These are phyloP conservation scores for Azorinus chamasolen DNA, from an alignment of 2,888 invertebrate species.

Conservation along the genomic window DNA sequence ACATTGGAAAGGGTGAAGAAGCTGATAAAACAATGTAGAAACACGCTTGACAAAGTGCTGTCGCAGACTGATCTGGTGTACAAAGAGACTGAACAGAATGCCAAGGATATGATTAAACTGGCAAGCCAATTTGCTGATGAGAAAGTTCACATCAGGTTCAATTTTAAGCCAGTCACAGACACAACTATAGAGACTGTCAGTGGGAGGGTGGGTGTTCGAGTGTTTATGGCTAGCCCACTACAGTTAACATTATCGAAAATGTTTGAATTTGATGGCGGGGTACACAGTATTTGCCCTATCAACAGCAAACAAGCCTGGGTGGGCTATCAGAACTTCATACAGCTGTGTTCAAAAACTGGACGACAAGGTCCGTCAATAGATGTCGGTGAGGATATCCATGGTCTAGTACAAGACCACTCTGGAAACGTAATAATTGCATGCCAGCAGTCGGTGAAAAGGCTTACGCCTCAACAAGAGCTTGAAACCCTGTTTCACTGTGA, in stretches of 20 bases:
- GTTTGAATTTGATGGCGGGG: slow-evolving; percentile 45
- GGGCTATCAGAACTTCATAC: slow-evolving; percentile 55
- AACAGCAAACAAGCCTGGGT: slow-evolving; percentile 47
- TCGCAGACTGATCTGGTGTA: neutral
- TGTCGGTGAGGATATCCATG: slow-evolving; percentile 50
- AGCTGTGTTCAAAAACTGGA: slow-evolving; percentile 52
- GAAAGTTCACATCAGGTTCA: slow-evolving; percentile 56
- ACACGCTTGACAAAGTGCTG: slow-evolving; percentile 5
- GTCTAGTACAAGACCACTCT: slow-evolving; percentile 27
- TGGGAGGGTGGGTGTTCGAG: slow-evolving; percentile 55
- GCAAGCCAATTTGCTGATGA: slow-evolving; percentile 50
- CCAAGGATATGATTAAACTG: slow-evolving; percentile 39
- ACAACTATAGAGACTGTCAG: slow-evolving; percentile 32
- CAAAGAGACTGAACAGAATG: slow-evolving; percentile 1
- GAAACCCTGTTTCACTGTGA: slow-evolving; percentile 42
- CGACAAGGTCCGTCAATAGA: slow-evolving; percentile 27
- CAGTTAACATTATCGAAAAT: slow-evolving; percentile 21
- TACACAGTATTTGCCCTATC: slow-evolving; percentile 59
- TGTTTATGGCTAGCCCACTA: slow-evolving; percentile 48
- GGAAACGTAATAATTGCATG: slow-evolving; percentile 54
- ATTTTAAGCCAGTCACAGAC: slow-evolving; percentile 43
- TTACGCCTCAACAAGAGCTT: slow-evolving; percentile 19
- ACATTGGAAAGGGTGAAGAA: slow-evolving; percentile 30
- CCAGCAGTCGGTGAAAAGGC: slow-evolving; percentile 38
- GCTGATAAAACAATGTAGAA: slow-evolving; percentile 25